phyloP scores from a whole-genome alignment of 2,113 vertebrate species.

The Syngnathus typhle region DNA sequence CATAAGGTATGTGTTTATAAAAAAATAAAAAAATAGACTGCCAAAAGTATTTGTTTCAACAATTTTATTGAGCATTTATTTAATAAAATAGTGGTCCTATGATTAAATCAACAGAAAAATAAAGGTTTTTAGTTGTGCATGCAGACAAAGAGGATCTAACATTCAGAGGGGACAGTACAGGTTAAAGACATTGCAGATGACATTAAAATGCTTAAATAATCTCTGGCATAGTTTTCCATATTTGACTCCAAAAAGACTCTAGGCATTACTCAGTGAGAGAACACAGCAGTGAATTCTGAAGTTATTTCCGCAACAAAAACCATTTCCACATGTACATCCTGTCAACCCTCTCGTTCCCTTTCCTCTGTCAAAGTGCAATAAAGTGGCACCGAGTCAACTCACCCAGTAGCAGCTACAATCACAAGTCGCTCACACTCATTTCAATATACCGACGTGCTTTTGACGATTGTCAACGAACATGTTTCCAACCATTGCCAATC shows the following conservation, averaged over 20 bases:
- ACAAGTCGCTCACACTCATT: conserved; percentile 31
- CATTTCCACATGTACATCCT: conserved; percentile 3
- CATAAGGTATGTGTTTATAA: too few relatives aligned
- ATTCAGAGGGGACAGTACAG: conserved; percentile 31
- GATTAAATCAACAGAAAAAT: conserved; percentile 48
- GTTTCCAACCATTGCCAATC: conserved; percentile 5
- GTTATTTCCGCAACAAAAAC: conserved; percentile 35
- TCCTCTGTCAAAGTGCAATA: conserved; percentile 35
- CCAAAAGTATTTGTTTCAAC: conserved; percentile 39
- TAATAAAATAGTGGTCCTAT: conserved; percentile 62
- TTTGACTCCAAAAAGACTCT: conserved; percentile 15
- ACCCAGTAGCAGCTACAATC: conserved; percentile 48
- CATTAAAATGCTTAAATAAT: conserved; percentile 30
- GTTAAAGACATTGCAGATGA: conserved; percentile 30
- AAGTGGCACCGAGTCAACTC: conserved; percentile 20
- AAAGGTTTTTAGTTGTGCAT: conserved; percentile 40
- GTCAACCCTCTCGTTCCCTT: conserved; percentile 14
- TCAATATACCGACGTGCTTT: conserved; percentile 26
- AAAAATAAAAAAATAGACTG: neutral
- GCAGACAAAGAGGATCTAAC: conserved; percentile 51
- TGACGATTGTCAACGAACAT: neutral
- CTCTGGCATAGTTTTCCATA: conserved; percentile 10
- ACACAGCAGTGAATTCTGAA: conserved; percentile 20
- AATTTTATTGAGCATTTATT: conserved; percentile 61
- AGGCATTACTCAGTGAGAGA: conserved; percentile 26